A percentile compares a stretch with the other conserved stretches of the same genome.
Evolutionary conservation across 1,140 invertebrate species (phyloP).

Genomic region (Maniola jurtina): DNA sequence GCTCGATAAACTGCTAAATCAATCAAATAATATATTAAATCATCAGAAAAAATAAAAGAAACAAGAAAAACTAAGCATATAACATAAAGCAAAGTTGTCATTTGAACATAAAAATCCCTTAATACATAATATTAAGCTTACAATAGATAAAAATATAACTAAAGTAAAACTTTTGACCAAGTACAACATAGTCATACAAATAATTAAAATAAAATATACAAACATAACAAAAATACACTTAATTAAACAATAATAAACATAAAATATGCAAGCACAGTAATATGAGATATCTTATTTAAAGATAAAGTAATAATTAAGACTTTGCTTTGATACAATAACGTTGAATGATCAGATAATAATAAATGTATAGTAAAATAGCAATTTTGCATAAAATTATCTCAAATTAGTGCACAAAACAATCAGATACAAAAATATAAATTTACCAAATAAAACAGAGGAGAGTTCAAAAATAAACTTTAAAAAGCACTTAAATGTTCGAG

Average conservation of each 20-base stretch:
- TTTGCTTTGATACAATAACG: too few species aligned
- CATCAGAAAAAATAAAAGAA: background rate
- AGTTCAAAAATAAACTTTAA: constrained; percentile 32
- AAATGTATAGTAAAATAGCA: constrained; percentile 1
- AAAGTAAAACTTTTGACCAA: constrained; percentile 7
- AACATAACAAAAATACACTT: constrained; percentile 22
- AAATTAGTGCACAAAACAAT: constrained; percentile 20
- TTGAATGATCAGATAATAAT: background rate
- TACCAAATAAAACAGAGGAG: constrained; percentile 21
- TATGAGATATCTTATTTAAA: constrained; percentile 17
- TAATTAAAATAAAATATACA: constrained; percentile 29
- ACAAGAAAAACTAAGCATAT: background rate
- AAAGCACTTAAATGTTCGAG: constrained; percentile 53
- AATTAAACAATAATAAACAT: constrained; percentile 21
- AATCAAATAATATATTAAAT: background rate
- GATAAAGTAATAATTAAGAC: too few species aligned
- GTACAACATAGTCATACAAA: constrained; percentile 26
- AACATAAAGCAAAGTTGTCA: background rate
- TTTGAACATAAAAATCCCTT: background rate
- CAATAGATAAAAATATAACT: constrained; percentile 16
- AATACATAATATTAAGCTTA: background rate
- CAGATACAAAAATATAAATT: constrained; percentile 29
- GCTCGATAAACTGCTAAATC: background rate
- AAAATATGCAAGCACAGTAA: constrained; percentile 21
- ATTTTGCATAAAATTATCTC: constrained; percentile 16